Conservation (phyloP, 2,113 vertebrate species). For the Syngnathus scovelli region DNA sequence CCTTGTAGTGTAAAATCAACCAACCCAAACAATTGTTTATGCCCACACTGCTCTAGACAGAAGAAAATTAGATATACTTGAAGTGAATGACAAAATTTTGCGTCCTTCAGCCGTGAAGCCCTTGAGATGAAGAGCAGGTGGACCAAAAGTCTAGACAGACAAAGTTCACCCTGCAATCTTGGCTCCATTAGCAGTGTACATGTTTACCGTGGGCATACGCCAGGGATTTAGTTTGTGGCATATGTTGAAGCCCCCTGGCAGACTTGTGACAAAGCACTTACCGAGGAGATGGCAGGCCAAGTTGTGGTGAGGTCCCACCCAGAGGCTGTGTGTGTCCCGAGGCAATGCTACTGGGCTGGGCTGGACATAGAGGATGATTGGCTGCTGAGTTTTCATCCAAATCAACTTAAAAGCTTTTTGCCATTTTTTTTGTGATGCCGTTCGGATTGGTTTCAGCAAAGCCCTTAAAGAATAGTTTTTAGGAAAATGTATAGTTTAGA, state of each 20-base stretch:
- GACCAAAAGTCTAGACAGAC: constrained; percentile 21
- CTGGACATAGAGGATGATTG: constrained; percentile 38
- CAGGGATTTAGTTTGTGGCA: constrained; percentile 69
- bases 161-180: constrained; percentile 34
- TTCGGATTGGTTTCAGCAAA: constrained; percentile 8
- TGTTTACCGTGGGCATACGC: constrained; percentile 69
- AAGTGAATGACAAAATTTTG: constrained; percentile 16
- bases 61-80: neutral
- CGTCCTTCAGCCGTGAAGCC: constrained; percentile 38
- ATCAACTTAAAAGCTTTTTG: constrained; percentile 36
- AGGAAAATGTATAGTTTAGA: too few relatives aligned
- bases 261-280: constrained; percentile 76
- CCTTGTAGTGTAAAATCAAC: neutral
- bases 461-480: neutral
- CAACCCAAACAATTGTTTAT: neutral
- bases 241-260: constrained; percentile 74
- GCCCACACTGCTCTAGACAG: neutral
- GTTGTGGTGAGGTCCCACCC: constrained; percentile 64
- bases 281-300: constrained; percentile 64
- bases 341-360: constrained; percentile 60
- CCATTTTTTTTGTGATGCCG: constrained; percentile 13
- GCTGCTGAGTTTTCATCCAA: constrained; percentile 29
- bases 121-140: constrained; percentile 33
- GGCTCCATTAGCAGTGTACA: constrained; percentile 69
- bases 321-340: constrained; percentile 70